These are phyloP conservation scores for Semotilus atromaculatus DNA, from an alignment of 2,797 vertebrate genomes.

Conservation along the genomic window DNA sequence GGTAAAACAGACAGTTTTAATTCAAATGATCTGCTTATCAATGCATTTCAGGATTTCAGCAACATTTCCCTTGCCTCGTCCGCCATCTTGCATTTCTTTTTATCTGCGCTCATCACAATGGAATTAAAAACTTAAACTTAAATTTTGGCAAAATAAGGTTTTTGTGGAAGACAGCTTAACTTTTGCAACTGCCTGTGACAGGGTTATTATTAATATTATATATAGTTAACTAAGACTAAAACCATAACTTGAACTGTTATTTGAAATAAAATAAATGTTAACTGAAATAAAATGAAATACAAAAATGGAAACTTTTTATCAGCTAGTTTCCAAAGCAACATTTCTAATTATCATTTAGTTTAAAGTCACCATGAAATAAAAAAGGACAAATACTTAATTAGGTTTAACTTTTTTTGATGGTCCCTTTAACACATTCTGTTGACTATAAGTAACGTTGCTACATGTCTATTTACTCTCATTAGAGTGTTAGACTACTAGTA, in stretches of 20 bases:
- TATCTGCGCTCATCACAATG: not conserved
- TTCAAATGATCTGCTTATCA: not conserved
- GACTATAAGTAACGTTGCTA: too few species aligned
- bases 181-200: not conserved
- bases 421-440: too few species aligned
- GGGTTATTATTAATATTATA: not conserved
- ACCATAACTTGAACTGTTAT: not conserved
- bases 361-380: not conserved
- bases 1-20: not conserved
- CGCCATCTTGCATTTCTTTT: not conserved
- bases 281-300: not conserved
- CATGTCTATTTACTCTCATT: too few species aligned
- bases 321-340: not conserved
- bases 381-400: too few species aligned
- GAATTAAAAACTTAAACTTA: too few species aligned
- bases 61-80: not conserved
- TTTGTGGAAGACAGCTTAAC: not conserved
- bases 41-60: not conserved
- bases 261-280: not conserved
- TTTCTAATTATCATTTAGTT: not conserved
- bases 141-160: not conserved
- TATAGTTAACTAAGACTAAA: not conserved
- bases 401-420: too few species aligned
- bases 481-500: too few species aligned
- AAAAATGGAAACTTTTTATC: not conserved